Percentiles rank a stretch among this genome's conserved stretches.
These are phyloP conservation scores for Macrochelys suwanniensis DNA, from an alignment of 2,797 vertebrate species.

Conservation along the genomic window DNA sequence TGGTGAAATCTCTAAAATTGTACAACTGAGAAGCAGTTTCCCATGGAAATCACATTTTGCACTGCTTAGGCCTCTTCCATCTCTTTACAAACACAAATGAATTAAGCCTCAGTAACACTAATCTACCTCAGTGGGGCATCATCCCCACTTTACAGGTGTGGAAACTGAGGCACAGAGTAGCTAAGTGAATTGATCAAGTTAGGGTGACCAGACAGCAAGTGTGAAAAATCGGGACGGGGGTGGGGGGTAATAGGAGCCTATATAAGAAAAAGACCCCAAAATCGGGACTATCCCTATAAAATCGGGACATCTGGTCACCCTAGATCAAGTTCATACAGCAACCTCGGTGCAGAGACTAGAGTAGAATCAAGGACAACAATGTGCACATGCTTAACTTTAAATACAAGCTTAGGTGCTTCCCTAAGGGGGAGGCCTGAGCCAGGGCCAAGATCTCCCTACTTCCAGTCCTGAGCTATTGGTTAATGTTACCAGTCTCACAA, in stretches of 20 bases:
- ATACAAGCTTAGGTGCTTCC: neutral
- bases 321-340: neutral
- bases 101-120: conserved; percentile 5
- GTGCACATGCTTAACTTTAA: neutral
- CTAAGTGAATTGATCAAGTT: neutral
- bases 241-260: too few species aligned
- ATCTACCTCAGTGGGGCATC: neutral
- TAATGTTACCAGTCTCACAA: neutral
- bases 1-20: conserved; percentile 22
- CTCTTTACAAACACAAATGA: neutral
- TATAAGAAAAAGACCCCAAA: too few species aligned
- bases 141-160: neutral
- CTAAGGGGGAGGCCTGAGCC: neutral
- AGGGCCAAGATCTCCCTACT: neutral
- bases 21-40: neutral
- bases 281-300: too few species aligned
- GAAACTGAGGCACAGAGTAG: neutral
- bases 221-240: too few species aligned
- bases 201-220: too few species aligned
- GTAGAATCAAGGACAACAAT: neutral
- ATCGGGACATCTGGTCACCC: too few species aligned
- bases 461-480: neutral
- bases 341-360: neutral
- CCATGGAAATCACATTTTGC: neutral
- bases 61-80: neutral